phyloP scores from a whole-genome alignment of 2,113 vertebrate genomes.

The Cynoglossus semilaevis region DNA sequence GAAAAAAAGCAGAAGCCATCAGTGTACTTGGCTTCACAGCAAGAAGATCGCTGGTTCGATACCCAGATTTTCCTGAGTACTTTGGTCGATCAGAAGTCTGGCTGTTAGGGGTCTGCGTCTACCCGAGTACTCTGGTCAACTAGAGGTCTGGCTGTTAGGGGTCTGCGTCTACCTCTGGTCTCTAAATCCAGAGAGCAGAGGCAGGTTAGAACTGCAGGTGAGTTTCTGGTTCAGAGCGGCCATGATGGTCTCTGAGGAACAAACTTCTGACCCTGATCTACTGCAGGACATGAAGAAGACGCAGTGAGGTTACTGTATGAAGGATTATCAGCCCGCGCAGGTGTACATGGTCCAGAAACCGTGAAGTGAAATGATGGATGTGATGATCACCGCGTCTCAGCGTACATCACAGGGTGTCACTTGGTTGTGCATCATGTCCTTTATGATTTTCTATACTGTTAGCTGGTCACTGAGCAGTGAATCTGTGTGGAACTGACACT shows the following conservation, averaged over 20 bases:
- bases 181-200: neutral
- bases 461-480: conserved; percentile 1
- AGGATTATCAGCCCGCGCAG: neutral
- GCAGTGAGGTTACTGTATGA: neutral
- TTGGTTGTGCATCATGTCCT: neutral
- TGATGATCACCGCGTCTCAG: neutral
- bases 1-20: too few relatives aligned
- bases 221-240: neutral
- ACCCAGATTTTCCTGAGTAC: too few relatives aligned
- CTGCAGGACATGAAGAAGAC: neutral
- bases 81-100: too few relatives aligned
- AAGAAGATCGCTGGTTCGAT: too few relatives aligned
- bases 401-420: neutral
- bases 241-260: neutral
- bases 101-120: neutral
- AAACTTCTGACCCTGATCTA: conserved; percentile 12
- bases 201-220: neutral
- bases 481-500: conserved; percentile 19
- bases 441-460: neutral
- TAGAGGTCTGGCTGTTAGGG: too few relatives aligned
- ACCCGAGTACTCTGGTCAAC: neutral
- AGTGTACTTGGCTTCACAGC: too few relatives aligned
- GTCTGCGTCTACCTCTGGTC: neutral
- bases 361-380: conserved; percentile 6
- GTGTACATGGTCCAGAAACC: neutral